A percentile compares a stretch with the other conserved stretches of the same genome.
Evolutionary conservation across 2,797 vertebrate genomes (phyloP).

Genomic region (Diglossa cyanea): DNA sequence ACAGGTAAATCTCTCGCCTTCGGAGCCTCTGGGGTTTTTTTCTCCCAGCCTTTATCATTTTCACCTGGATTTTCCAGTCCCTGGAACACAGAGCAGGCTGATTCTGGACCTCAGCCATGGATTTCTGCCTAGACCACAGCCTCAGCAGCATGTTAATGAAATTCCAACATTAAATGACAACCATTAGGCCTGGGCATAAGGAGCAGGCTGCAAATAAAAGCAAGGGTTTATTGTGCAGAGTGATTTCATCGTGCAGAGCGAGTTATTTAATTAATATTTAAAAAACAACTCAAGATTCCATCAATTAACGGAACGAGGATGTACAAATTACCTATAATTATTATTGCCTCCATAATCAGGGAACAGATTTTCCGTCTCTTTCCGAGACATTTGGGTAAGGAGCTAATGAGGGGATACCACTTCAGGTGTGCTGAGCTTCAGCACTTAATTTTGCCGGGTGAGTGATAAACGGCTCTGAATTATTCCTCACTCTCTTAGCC

Average conservation of each 20-base stretch:
- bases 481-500: background rate
- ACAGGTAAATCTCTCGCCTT: background rate
- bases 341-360: conserved; percentile 32
- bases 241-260: background rate
- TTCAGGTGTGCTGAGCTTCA: background rate
- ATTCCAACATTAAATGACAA: background rate
- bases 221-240: background rate
- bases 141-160: background rate
- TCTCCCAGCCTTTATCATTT: background rate
- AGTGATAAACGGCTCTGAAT: conserved; percentile 35
- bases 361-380: conserved; percentile 9
- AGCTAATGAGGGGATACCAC: conserved; percentile 34
- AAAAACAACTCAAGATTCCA: conserved; percentile 4
- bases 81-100: fast-evolving
- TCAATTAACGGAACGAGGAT: background rate
- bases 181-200: background rate
- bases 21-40: background rate
- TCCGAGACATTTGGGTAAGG: background rate
- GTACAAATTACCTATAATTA: conserved; percentile 41
- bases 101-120: background rate
- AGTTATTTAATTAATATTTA: conserved; percentile 34
- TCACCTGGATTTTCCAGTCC: background rate
- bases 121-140: background rate
- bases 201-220: background rate
- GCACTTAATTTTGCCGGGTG: background rate